Base-by-base conservation (phyloP, 2,888 invertebrate genomes). In the Sesia apiformis region DNA sequence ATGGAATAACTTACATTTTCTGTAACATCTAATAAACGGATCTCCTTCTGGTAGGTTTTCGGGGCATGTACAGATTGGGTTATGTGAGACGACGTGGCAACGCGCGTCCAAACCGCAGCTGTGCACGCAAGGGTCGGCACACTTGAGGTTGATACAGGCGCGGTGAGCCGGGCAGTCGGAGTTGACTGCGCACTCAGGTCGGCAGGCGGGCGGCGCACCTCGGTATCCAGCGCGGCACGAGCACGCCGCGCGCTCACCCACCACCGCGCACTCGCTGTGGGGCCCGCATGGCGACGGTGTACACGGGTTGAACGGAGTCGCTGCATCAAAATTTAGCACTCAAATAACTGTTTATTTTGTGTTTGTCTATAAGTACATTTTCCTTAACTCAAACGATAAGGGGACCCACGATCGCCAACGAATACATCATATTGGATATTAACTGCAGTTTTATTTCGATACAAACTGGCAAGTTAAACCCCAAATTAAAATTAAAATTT, bases 81-180 rank as follows among this genome's bases (percentile, higher is more conserved):
- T 94, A 72, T 96, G 96, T 65, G 94, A 93, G 51, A 94, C 91
- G 49, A 95, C 95, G 79, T 93, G 93, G 66, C 96, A 96, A 57
- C 93, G 88, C 39, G 96, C 94, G 69, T 94, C 93, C 57, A 92
- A 89, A 4, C 96, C 95, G 68, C 95, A 96, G 50, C 93, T 94
- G 60, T 94, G 94, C 49, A 92, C 84, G 69, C 95, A 95, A 5
- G 95, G 95, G 76, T 95, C 94, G 52, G 87, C 89, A 75, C 96
- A 96, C 81, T 94, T 94, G 61, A 92, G 92, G 65, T 92, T 93
- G 58, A 94, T 92, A 69, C 96, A 96, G 7, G 96, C 94, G 79
- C 91, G 91, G 63, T 93, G 91, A 57, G 92, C 90, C 49, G 92
- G 86, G 72, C 96, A 96, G 73, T 96, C 95, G 0, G 94, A 93